Base-by-base conservation (phyloP, 2,888 invertebrate genomes). In the Drosophila emarginata region DNA sequence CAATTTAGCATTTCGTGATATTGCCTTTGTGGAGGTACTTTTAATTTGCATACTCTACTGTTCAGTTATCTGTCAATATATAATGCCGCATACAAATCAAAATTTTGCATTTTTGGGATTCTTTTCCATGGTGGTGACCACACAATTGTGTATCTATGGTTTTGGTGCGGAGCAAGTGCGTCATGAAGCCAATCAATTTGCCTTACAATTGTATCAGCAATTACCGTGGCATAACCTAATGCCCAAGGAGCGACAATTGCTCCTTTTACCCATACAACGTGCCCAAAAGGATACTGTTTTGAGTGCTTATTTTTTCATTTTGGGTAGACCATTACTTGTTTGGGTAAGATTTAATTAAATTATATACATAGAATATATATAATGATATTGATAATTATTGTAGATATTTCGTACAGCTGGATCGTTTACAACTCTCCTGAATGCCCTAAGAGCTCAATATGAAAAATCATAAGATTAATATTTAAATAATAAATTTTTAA, bases 21-120 rank as follows among this genome's bases (percentile, higher is more conserved):
- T 79, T 4, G 78, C 78, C 37, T 78, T 76, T 18, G 76, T 79
- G 1, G 78, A 79, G 70, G 70, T 79, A 18, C 57, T 79, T 5
- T 21, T 80, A 2, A 79, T 80, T 40, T 80, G 78, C 0, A 65
- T 70, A 39, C 67, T 79, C 1, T 79, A 79, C 56, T 79, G 80
- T 12, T 61, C 78, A 9, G 80, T 80, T 6, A 79, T 78, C 51
- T 80, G 78, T 6, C 78, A 79, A 57, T 80, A 70, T 45, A 79
- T 80, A 0, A 80, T 79, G 78, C 78, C 78, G 5, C 78, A 80
- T 18, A 68, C 67, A 28, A 64, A 79, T 12, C 78, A 80, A 61
- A 79, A 79, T 45, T 57, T 78, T 0, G 80, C 78, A 39, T 79
- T 80, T n/a, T 72, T 79, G 11, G 80, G 71, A 12, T 80, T 79